phyloP scores from a whole-genome alignment of 2,113 vertebrate species.

The Siphamia tubifer region DNA sequence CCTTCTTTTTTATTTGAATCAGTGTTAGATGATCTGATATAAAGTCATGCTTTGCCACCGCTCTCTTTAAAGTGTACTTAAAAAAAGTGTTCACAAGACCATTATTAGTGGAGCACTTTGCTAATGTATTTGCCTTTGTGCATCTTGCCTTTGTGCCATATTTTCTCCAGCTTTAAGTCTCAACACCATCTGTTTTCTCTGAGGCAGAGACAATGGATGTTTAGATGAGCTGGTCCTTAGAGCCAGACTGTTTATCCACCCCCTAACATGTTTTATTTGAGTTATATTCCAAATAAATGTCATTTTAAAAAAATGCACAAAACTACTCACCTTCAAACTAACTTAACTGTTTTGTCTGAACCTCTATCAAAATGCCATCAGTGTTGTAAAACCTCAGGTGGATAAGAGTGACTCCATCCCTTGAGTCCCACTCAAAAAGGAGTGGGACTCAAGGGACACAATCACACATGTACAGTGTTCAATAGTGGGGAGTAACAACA shows the following conservation, averaged over 20 bases:
- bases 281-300: no score
- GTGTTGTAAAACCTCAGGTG: no score
- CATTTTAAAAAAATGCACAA: no score
- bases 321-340: no score
- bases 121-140: slow-evolving; percentile 4
- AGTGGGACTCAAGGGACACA: not conserved
- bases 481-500: not conserved
- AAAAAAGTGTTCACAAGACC: not conserved
- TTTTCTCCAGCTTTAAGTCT: slow-evolving; percentile 28
- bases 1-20: slow-evolving; percentile 32
- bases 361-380: no score
- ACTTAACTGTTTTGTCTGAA: no score
- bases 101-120: not conserved
- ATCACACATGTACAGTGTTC: not conserved
- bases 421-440: not conserved
- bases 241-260: not conserved
- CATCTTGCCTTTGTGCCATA: not conserved
- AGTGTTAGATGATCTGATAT: not conserved
- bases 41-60: no score
- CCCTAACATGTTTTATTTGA: not conserved
- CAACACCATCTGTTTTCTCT: slow-evolving; percentile 50
- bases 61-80: not conserved
- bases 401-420: no score
- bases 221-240: slow-evolving; percentile 17
- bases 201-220: slow-evolving; percentile 34